A percentile compares a stretch with the other conserved stretches of the same genome.
Evolutionary conservation across 2,113 vertebrate species (phyloP).

Genomic region (Neopipo cinnamomea): DNA sequence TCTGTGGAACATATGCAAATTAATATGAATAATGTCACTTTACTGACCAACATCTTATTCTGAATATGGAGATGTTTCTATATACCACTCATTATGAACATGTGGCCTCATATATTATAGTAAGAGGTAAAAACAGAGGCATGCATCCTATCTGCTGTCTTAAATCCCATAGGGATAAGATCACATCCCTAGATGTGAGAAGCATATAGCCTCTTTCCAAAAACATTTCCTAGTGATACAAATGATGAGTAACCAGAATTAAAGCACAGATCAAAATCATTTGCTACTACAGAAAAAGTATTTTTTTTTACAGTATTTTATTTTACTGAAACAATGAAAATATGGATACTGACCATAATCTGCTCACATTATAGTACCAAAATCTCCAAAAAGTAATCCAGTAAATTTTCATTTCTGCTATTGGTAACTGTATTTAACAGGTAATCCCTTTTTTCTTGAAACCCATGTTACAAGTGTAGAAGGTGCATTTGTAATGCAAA

Average conservation of each 20-base stretch:
- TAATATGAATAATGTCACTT: not conserved
- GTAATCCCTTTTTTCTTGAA: not conserved
- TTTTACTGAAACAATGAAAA: not conserved
- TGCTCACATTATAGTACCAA: not conserved
- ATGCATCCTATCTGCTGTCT: not conserved
- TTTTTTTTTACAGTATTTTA: not conserved
- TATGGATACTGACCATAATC: not conserved
- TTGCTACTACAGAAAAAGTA: not conserved
- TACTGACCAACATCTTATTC: not conserved
- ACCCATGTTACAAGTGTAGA: not conserved
- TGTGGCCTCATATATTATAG: not conserved
- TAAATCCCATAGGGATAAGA: not conserved
- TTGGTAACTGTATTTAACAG: not conserved
- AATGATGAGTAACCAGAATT: not conserved
- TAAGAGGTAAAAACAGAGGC: not conserved
- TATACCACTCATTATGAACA: not conserved
- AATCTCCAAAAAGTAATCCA: not conserved
- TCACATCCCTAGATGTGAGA: not conserved
- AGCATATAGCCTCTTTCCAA: rapidly evolving
- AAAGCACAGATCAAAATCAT: not conserved
- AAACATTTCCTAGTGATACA: not conserved
- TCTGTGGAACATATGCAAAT: not conserved
- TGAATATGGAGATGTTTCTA: not conserved
- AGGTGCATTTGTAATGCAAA: not conserved
- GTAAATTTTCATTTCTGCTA: not conserved